Percentiles rank a stretch among this genome's conserved stretches.
phyloP scores from a whole-genome alignment of 53 echinoderm and acorn worm species.

The Astropecten irregularis region DNA sequence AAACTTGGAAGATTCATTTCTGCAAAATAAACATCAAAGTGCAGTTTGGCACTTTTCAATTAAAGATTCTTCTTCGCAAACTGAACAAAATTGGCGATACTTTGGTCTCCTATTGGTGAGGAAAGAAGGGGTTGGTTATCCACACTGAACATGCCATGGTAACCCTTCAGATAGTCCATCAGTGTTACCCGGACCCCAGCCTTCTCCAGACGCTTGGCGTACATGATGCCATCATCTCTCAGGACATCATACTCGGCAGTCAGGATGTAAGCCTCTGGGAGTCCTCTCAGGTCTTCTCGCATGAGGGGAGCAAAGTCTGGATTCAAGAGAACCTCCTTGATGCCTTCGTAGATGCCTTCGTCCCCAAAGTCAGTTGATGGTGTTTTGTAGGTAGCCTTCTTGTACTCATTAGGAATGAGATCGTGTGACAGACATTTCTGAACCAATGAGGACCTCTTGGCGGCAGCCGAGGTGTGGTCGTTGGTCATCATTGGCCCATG shows the following conservation, averaged over 20 bases:
- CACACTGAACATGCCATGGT: neutral
- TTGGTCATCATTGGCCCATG: conserved; percentile 45
- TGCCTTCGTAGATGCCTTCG: conserved; percentile 61
- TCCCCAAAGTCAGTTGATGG: conserved; percentile 57
- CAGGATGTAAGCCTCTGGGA: conserved; percentile 73
- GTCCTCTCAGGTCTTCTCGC: conserved; percentile 59
- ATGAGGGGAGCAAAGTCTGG: conserved; percentile 74
- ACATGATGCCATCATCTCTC: conserved; percentile 88
- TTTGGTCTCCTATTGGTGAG: neutral
- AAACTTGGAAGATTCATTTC: too few species aligned
- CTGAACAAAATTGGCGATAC: neutral
- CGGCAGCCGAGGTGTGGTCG: conserved; percentile 63
- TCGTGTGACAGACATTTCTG: conserved; percentile 71
- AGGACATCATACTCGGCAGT: conserved; percentile 81
- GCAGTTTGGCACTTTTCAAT: too few species aligned
- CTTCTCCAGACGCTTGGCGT: conserved; percentile 73
- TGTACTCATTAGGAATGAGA: conserved; percentile 63
- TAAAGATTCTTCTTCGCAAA: neutral
- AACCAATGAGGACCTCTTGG: conserved; percentile 53
- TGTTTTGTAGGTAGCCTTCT: conserved; percentile 46
- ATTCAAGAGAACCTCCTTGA: conserved; percentile 54
- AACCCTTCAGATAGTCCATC: too few species aligned
- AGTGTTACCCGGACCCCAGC: conserved; percentile 76
- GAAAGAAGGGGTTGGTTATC: neutral
- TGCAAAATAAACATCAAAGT: too few species aligned